Evolutionary conservation across 2,113 vertebrate species (phyloP).

Genomic region (Datnioides undecimradiatus): DNA sequence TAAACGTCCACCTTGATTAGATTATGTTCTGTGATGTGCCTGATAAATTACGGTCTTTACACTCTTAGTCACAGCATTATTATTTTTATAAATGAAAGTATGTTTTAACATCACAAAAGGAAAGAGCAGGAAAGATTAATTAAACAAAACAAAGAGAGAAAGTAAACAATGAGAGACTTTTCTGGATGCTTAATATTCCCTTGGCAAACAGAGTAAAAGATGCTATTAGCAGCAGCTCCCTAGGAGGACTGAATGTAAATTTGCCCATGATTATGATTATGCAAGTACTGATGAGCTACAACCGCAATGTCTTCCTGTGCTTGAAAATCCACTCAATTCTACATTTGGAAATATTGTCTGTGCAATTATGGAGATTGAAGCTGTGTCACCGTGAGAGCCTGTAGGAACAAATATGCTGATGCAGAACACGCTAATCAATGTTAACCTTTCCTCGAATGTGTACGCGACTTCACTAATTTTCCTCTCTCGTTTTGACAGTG

Average conservation of each 20-base stretch:
- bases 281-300: conserved; percentile 42
- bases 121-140: background rate
- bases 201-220: conserved; percentile 43
- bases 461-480: conserved; percentile 16
- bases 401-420: conserved; percentile 18
- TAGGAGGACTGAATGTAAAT: conserved; percentile 55
- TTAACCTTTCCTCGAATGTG: background rate
- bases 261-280: conserved; percentile 34
- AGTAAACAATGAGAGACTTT: background rate
- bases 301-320: conserved; percentile 25
- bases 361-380: conserved; percentile 25
- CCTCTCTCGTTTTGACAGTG: conserved; percentile 59
- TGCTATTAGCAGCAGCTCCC: conserved; percentile 69
- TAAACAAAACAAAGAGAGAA: background rate
- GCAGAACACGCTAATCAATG: background rate
- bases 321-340: conserved; percentile 52
- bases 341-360: conserved; percentile 46
- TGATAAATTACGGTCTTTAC: conserved; percentile 14
- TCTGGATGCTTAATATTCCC: conserved; percentile 63
- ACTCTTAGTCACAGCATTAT: background rate
- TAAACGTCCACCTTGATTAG: conserved; percentile 50
- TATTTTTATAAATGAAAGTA: conserved; percentile 20
- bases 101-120: background rate
- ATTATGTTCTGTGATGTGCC: conserved; percentile 23
- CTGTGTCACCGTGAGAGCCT: conserved; percentile 15